Conservation (phyloP, 2,797 vertebrate species). For the Selene dorsalis region DNA sequence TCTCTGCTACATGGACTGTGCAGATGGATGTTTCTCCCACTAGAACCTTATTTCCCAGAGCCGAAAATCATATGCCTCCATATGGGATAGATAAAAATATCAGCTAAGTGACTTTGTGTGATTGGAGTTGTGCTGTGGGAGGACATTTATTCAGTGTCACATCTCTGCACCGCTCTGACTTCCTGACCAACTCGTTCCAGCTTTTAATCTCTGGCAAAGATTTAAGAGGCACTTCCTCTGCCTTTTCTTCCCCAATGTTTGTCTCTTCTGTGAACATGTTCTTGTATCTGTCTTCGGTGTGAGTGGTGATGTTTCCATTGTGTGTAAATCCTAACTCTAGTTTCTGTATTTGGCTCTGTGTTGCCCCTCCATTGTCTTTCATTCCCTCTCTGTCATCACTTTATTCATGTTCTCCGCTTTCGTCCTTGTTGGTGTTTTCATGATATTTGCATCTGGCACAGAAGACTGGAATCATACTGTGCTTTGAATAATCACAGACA, state of each 20-base stretch:
- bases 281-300: conserved; percentile 24
- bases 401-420: background rate
- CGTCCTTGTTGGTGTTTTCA: conserved; percentile 9
- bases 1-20: conserved; percentile 4
- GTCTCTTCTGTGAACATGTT: background rate
- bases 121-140: conserved; percentile 26
- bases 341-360: background rate
- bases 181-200: conserved; percentile 27
- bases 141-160: conserved; percentile 48
- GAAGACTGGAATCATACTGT: background rate
- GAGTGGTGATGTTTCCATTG: conserved; percentile 8
- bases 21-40: conserved; percentile 25
- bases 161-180: conserved; percentile 24
- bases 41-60: conserved; percentile 35
- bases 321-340: conserved; percentile 14
- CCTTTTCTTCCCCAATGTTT: background rate
- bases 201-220: conserved; percentile 41
- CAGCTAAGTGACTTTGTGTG: conserved; percentile 39
- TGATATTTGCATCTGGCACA: background rate
- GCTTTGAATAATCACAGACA: background rate
- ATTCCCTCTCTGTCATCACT: background rate
- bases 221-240: conserved; percentile 40
- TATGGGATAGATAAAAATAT: conserved; percentile 57
- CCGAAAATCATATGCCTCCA: conserved; percentile 37
- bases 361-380: background rate